Evolutionary conservation across 2,797 vertebrate species (phyloP).

Genomic region (Periparus ater): DNA sequence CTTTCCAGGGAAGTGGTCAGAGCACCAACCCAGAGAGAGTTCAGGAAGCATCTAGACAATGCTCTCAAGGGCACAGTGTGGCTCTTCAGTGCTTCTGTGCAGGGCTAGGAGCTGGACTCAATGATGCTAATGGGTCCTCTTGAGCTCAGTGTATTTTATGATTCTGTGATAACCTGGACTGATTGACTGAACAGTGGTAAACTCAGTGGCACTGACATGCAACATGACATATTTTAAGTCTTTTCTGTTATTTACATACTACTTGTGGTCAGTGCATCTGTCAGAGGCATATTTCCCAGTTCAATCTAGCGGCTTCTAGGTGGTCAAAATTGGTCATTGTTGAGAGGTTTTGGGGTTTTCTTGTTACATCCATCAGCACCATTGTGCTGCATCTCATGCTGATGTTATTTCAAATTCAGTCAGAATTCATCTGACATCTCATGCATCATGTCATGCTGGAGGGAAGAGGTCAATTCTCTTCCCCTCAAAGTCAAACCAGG

Average conservation of each 20-base stretch:
- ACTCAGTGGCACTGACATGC: not conserved
- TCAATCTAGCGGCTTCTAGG: not conserved
- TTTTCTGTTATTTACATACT: not conserved
- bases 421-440: not conserved
- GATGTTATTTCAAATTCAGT: not conserved
- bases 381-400: not conserved
- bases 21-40: not conserved
- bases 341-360: not conserved
- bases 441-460: accelerated
- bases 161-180: not conserved
- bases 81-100: not conserved
- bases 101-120: not conserved
- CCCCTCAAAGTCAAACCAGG: not conserved
- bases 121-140: not conserved
- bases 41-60: not conserved
- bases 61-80: not conserved
- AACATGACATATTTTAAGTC: not conserved
- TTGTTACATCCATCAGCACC: not conserved
- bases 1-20: not conserved
- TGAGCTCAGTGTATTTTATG: not conserved
- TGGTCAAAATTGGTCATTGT: not conserved
- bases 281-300: not conserved
- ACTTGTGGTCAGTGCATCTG: not conserved
- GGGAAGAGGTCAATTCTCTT: not conserved
- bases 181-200: not conserved